Evolutionary conservation across 2,113 vertebrate species (phyloP).

Genomic region (Mugil cephalus): DNA sequence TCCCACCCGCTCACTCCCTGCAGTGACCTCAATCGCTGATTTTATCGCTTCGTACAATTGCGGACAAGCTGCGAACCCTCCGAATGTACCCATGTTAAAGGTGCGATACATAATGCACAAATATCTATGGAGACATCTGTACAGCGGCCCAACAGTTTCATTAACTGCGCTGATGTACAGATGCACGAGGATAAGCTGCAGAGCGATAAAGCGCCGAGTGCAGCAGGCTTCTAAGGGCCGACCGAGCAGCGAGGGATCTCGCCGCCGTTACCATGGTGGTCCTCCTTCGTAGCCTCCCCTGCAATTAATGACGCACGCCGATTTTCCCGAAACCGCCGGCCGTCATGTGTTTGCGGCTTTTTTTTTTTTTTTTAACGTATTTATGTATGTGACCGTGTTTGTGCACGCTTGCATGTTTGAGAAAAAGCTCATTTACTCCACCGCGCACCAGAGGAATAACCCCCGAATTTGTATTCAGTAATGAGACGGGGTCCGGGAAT

Average conservation of each 20-base stretch:
- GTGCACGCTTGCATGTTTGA: slow-evolving; percentile 17
- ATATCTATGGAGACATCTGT: slow-evolving; percentile 39
- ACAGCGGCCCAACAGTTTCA: slow-evolving; percentile 43
- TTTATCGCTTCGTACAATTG: slow-evolving; percentile 43
- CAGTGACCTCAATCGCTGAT: slow-evolving; percentile 43
- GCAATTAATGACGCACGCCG: slow-evolving; percentile 59
- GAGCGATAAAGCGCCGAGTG: slow-evolving; percentile 50
- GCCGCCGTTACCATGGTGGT: slow-evolving; percentile 48
- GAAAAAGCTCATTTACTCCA: slow-evolving; percentile 41
- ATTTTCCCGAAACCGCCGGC: slow-evolving; percentile 40
- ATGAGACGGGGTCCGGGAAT: slow-evolving; percentile 49
- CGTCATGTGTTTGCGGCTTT: slow-evolving; percentile 13
- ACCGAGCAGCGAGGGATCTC: slow-evolving; percentile 26
- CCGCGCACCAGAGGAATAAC: slow-evolving; percentile 38
- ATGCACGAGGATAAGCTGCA: slow-evolving; percentile 41
- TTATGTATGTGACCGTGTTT: slow-evolving; percentile 32
- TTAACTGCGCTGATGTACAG: slow-evolving; percentile 44
- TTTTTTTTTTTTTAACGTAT: too few relatives aligned
- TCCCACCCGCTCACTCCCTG: slow-evolving; percentile 30
- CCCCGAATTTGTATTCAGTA: slow-evolving; percentile 67
- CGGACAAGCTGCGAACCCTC: slow-evolving; percentile 15
- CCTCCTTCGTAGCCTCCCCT: slow-evolving; percentile 40
- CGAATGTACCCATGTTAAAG: slow-evolving; percentile 28
- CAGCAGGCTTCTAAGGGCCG: slow-evolving; percentile 27
- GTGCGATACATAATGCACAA: slow-evolving; percentile 3